phyloP scores from a whole-genome alignment of 92 coral and sea anemone species.

The Palythoa heliodiscus region DNA sequence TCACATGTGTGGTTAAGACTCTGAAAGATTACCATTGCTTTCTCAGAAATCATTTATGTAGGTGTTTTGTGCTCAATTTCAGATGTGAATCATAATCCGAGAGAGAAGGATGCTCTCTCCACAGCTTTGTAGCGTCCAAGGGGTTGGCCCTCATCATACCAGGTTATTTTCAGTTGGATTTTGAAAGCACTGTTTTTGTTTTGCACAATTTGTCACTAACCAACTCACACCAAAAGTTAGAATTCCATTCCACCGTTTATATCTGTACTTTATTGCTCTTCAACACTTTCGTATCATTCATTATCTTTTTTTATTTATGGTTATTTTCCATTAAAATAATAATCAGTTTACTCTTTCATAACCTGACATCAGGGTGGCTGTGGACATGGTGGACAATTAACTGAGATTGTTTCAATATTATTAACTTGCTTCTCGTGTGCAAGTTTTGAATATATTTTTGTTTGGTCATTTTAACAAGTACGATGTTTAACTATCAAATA shows the following conservation, averaged over 20 bases:
- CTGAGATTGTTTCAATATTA: no score
- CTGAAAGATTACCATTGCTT: neutral
- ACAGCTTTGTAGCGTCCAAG: conserved; percentile 33
- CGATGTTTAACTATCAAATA: no score
- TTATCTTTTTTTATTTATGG: neutral
- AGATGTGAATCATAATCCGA: conserved; percentile 44
- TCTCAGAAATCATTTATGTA: neutral
- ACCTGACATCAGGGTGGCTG: no score
- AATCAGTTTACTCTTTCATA: no score
- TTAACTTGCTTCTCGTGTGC: no score
- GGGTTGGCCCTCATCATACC: conserved; percentile 32
- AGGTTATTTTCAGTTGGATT: conserved; percentile 40
- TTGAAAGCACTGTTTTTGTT: neutral
- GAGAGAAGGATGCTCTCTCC: conserved; percentile 38
- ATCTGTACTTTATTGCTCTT: neutral
- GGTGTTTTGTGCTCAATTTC: conserved; percentile 43
- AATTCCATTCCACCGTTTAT: neutral
- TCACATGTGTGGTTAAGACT: neutral
- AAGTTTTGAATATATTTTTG: no score
- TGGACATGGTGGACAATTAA: neutral
- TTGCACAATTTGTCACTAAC: conserved; percentile 2
- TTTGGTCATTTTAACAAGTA: no score
- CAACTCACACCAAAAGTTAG: neutral
- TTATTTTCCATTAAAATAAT: neutral
- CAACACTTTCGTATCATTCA: neutral